Conservation (phyloP, 2,797 vertebrate genomes). For the Glossophaga mutica region DNA sequence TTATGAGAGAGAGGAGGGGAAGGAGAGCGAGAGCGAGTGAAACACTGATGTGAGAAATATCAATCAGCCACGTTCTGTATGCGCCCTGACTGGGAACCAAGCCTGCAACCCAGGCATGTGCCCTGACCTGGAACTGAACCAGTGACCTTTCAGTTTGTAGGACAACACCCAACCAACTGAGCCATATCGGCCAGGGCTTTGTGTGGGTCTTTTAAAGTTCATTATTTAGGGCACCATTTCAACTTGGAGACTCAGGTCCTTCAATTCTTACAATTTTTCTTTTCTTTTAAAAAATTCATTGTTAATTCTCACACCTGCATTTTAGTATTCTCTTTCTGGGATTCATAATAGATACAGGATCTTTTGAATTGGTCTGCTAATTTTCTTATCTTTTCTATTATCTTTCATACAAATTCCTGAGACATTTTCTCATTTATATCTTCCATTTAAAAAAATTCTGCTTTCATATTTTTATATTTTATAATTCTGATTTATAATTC, state of each 20-base stretch:
- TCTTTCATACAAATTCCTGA: background rate
- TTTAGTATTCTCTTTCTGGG: slow-evolving; percentile 10
- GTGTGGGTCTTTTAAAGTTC: background rate
- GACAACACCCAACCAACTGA: background rate
- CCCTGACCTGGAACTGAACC: background rate
- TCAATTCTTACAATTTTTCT: background rate
- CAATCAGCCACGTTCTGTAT: background rate
- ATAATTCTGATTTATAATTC: slow-evolving; percentile 26
- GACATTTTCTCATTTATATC: background rate
- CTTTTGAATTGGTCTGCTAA: background rate
- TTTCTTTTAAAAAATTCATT: slow-evolving; percentile 1
- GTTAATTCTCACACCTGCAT: background rate
- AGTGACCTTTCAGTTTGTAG: background rate
- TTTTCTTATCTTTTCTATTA: slow-evolving; percentile 13
- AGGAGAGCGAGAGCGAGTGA: background rate
- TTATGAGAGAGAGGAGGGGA: background rate
- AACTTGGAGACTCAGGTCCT: background rate
- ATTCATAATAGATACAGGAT: background rate
- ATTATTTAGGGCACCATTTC: background rate
- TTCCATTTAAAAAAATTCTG: background rate
- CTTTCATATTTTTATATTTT: slow-evolving; percentile 3
- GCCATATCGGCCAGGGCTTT: background rate
- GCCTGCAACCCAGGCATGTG: background rate
- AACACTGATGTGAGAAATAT: background rate
- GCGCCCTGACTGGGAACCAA: background rate